phyloP scores from a whole-genome alignment of 1,140 invertebrate species.

The Oryctes rhinoceros region DNA sequence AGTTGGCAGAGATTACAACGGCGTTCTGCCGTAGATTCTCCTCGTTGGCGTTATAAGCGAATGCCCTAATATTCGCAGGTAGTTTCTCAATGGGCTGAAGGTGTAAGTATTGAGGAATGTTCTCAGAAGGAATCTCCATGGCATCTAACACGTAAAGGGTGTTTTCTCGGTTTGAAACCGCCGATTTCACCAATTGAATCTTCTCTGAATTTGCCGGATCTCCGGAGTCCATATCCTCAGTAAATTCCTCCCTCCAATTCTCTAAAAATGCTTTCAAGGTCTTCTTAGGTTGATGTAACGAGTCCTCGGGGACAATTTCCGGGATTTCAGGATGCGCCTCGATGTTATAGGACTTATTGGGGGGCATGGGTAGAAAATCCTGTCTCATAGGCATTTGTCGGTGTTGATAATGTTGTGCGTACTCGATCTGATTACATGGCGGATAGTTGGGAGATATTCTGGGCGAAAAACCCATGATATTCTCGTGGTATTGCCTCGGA shows the following conservation, averaged over 20 bases:
- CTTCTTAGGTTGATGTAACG: slow-evolving; percentile 43
- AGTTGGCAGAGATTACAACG: slow-evolving; percentile 33
- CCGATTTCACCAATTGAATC: not conserved
- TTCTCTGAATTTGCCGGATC: slow-evolving; percentile 6
- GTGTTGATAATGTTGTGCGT: slow-evolving; percentile 59
- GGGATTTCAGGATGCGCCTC: slow-evolving; percentile 34
- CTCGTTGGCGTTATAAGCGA: slow-evolving; percentile 37
- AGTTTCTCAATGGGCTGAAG: slow-evolving; percentile 47
- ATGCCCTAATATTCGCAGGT: slow-evolving; percentile 48
- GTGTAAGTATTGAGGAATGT: slow-evolving; percentile 48
- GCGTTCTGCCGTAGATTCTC: not conserved
- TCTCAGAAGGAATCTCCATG: slow-evolving; percentile 48
- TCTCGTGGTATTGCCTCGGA: slow-evolving; percentile 47
- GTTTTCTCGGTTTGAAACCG: slow-evolving; percentile 38
- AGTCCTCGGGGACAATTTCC: slow-evolving; percentile 44
- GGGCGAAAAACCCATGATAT: slow-evolving; percentile 44
- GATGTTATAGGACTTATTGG: slow-evolving; percentile 47
- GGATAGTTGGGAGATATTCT: slow-evolving; percentile 49
- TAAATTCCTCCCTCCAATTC: slow-evolving; percentile 31
- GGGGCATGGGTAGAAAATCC: slow-evolving; percentile 28
- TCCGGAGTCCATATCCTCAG: not conserved
- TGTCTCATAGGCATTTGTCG: slow-evolving; percentile 42
- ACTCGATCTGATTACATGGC: slow-evolving; percentile 53
- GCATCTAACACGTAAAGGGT: slow-evolving; percentile 49
- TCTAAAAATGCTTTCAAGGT: slow-evolving; percentile 35